These are phyloP conservation scores for Germaria angustata DNA, from an alignment of 2,888 invertebrate genomes.

Conservation along the genomic window DNA sequence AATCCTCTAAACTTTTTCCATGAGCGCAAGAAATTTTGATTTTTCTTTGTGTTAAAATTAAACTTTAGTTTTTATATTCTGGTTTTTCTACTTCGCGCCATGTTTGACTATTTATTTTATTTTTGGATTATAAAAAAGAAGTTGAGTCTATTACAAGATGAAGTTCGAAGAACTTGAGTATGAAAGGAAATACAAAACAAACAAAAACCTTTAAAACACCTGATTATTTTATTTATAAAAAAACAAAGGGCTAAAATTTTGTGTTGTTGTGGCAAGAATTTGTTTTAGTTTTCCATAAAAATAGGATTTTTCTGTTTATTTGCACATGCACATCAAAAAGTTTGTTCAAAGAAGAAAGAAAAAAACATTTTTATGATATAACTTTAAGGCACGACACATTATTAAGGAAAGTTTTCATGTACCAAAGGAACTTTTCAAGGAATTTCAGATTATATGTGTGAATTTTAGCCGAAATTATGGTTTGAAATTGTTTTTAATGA, in stretches of 20 bases:
- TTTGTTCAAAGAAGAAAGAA: neutral
- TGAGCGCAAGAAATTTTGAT: conserved; percentile 10
- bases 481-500: no score
- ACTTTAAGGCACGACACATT: neutral
- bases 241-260: conserved; percentile 28
- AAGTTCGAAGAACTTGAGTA: conserved; percentile 51
- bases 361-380: neutral
- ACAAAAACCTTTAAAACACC: conserved; percentile 61
- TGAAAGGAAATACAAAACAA: conserved; percentile 24
- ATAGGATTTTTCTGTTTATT: neutral
- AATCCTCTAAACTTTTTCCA: conserved; percentile 16
- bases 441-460: no score
- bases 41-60: conserved; percentile 15
- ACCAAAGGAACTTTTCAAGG: no score
- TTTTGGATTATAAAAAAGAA: conserved; percentile 42
- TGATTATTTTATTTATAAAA: conserved; percentile 50
- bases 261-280: neutral
- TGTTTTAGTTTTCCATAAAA: conserved; percentile 9
- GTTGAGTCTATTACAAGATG: conserved; percentile 43
- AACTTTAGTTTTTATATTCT: conserved; percentile 2
- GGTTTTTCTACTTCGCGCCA: neutral
- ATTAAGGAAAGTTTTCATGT: neutral
- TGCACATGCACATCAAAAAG: neutral
- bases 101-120: conserved; percentile 47
- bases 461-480: no score